Evolutionary conservation across 1,140 invertebrate species (phyloP).

Genomic region (Oreohelix idahoensis): DNA sequence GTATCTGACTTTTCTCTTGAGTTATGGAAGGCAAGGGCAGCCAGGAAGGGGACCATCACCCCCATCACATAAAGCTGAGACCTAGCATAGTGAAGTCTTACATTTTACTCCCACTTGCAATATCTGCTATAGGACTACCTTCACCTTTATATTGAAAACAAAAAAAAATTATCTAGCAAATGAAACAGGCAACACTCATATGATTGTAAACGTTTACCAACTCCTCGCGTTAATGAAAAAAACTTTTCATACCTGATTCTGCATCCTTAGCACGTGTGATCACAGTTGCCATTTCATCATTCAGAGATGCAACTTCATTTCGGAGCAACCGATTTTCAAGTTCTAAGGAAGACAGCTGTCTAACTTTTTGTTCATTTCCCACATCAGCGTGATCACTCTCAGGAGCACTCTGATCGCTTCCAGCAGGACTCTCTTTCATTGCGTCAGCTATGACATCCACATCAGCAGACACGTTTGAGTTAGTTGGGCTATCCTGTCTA

Average conservation of each 20-base stretch:
- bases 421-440: constrained; percentile 62
- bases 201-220: too few species aligned
- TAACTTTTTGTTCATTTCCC: constrained; percentile 38
- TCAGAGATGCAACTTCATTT: constrained; percentile 77
- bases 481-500: constrained; percentile 55
- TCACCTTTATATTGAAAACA: too few species aligned
- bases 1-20: too few species aligned
- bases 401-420: constrained; percentile 65
- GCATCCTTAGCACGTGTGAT: constrained; percentile 75
- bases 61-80: too few species aligned
- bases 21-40: too few species aligned
- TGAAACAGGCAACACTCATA: too few species aligned
- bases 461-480: constrained; percentile 57
- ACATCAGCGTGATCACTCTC: constrained; percentile 46
- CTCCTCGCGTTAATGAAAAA: too few species aligned
- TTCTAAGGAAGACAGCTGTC: constrained; percentile 63
- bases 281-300: constrained; percentile 76
- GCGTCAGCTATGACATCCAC: constrained; percentile 62
- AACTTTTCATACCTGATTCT: constrained; percentile 73
- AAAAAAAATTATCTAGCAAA: too few species aligned
- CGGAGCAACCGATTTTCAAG: constrained; percentile 75
- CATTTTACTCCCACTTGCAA: too few species aligned
- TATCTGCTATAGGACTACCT: too few species aligned
- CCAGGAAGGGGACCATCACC: too few species aligned
- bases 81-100: too few species aligned